Conservation (phyloP, 2,797 vertebrate species). For the Poeciliopsis infans region DNA sequence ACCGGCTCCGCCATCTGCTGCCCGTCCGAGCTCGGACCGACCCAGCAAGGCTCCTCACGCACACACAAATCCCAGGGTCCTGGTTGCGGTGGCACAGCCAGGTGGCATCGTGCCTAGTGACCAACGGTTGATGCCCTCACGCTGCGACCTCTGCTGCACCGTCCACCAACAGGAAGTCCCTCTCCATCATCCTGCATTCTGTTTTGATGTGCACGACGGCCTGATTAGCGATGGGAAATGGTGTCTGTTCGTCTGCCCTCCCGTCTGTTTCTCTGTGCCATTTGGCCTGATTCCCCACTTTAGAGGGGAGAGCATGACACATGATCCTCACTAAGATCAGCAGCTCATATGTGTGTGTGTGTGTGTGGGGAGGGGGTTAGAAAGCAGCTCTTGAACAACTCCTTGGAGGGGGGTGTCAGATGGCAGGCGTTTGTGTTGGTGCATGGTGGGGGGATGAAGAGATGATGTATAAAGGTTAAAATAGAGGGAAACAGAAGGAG, state of each 20-base stretch:
- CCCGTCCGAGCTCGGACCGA: conserved; percentile 65
- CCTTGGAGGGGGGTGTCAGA: conserved; percentile 75
- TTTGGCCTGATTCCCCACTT: conserved; percentile 48
- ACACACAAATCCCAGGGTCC: conserved; percentile 46
- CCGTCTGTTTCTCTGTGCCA: conserved; percentile 47
- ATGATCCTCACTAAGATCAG: conserved; percentile 37
- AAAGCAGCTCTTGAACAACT: conserved; percentile 56
- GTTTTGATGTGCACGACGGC: conserved; percentile 32
- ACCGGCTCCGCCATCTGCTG: conserved; percentile 76
- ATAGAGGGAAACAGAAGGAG: conserved; percentile 62
- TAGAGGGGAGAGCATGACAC: conserved; percentile 51
- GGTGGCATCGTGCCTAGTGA: conserved; percentile 67
- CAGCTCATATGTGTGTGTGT: conserved; percentile 29
- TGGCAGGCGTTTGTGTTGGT: conserved; percentile 73
- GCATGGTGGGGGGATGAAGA: conserved; percentile 47
- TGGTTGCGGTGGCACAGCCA: conserved; percentile 65
- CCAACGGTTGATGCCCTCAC: conserved; percentile 48
- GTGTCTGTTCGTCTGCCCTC: conserved; percentile 45
- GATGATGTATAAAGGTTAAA: conserved; percentile 57
- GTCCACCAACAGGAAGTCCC: conserved; percentile 39
- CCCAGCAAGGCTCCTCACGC: conserved; percentile 56
- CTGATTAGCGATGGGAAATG: conserved; percentile 36
- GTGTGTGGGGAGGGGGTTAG: conserved; percentile 22
- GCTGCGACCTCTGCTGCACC: conserved; percentile 39
- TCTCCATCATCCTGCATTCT: conserved; percentile 37